Conservation (phyloP, 2,888 invertebrate genomes). For the Dolichopus griseipennis region DNA sequence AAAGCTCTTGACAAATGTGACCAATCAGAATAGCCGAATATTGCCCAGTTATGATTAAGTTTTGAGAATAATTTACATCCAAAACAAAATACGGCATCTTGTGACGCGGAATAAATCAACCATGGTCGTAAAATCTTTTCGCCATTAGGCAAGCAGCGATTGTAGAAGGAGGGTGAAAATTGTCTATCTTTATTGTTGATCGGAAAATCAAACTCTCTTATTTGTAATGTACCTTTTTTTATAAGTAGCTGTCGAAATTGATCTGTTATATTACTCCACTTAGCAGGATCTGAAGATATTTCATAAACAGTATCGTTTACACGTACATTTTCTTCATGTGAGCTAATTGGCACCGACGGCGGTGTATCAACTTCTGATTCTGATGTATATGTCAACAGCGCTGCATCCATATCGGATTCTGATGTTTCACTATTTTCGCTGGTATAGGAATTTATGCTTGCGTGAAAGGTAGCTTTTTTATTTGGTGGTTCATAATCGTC, state of each 20-base stretch:
- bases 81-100: conserved; percentile 9
- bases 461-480: conserved; percentile 10
- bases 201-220: conserved; percentile 9
- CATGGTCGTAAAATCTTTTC: conserved; percentile 4
- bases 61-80: conserved; percentile 9
- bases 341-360: conserved; percentile 7
- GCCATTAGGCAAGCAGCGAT: conserved; percentile 11
- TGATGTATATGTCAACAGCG: conserved; percentile 8
- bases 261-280: conserved; percentile 8
- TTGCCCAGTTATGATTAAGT: background rate
- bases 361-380: conserved; percentile 8
- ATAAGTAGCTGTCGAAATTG: conserved; percentile 10
- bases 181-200: conserved; percentile 10
- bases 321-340: conserved; percentile 8
- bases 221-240: conserved; percentile 10
- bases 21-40: conserved; percentile 2
- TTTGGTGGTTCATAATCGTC: conserved; percentile 10
- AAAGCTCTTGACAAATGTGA: conserved; percentile 1
- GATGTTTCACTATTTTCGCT: conserved; percentile 9
- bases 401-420: conserved; percentile 7
- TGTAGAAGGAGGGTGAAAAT: conserved; percentile 9
- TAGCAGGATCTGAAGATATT: conserved; percentile 11
- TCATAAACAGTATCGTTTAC: conserved; percentile 10
- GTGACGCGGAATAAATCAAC: conserved; percentile 6
- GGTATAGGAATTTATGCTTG: conserved; percentile 10